Evolutionary conservation across 2,888 invertebrate species (phyloP).

Genomic region (Tachina fera): DNA sequence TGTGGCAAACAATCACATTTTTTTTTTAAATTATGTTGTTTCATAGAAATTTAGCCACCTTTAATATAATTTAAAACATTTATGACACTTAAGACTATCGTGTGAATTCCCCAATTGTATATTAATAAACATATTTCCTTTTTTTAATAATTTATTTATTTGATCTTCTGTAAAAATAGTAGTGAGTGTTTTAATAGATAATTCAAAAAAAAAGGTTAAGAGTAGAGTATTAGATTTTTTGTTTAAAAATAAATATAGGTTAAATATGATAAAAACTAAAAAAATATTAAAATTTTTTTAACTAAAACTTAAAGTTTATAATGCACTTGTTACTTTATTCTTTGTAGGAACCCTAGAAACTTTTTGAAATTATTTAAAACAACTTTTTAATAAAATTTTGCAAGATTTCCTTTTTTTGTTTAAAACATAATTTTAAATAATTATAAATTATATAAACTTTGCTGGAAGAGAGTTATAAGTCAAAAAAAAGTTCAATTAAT

Average conservation of each 20-base stretch:
- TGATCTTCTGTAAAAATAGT: constrained; percentile 10
- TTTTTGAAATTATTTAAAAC: not conserved
- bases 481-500: no score
- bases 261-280: not conserved
- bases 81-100: no score
- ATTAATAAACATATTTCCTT: not conserved
- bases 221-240: constrained; percentile 5
- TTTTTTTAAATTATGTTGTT: no score
- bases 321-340: constrained; percentile 38
- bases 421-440: not conserved
- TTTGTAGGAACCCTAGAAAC: not conserved
- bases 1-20: no score
- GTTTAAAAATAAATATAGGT: not conserved
- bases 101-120: no score
- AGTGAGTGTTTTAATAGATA: constrained; percentile 3
- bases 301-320: constrained; percentile 43
- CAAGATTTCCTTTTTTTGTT: not conserved
- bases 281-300: not conserved
- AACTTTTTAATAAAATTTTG: not conserved
- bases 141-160: constrained; percentile 14
- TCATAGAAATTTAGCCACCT: no score
- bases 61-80: no score
- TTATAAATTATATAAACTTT: not conserved
- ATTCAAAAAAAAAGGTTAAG: not conserved
- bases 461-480: no score